Evolutionary conservation across 2,888 invertebrate species (phyloP), one percentile per base, ranked within the genome.

Genomic region (Corbicula japonica): DNA sequence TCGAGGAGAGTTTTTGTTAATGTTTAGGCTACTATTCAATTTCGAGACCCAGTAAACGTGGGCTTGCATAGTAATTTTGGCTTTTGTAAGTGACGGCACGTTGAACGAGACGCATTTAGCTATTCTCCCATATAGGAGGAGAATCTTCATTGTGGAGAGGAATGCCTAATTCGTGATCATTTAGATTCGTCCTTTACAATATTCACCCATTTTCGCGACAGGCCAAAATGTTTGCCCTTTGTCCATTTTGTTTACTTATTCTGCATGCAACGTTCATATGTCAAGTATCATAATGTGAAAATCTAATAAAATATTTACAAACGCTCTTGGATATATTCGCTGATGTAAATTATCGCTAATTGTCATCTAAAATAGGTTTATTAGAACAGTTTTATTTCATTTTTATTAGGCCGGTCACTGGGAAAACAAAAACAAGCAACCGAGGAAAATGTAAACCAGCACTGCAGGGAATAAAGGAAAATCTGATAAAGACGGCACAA

Each of bases 401-500:
- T 58, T 58, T 58, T 58, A 58, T 35, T 58, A 21, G 35, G 23
- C 10, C 21, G 8, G 35, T 58, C 58, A 58, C 34, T 23, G 34
- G 21, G 8, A 35, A 15, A 35, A 8, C 18, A 41, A 58, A 58
- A 58, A 58, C 58, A 58, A n/a, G 35, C 35, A 23, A 58, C 58
- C 58, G 35, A 38, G 34, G 35, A 35, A 38, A 4, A 12, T 35
- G 12, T 58, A 58, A 35, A 35, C 12, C 63, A 32, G 46, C 8
- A 48, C 63, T 32, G 52, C 50, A 48, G 65, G 71, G 61, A 35
- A 72, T 41, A 61, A 68, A 38, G 56, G 44, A 68, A n/a, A 62
- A 61, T 61, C 41, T 26, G 68, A 75, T 75, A 68, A 23, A 46
- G 38, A 34, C 68, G 62, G 62, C 46, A 32, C 52, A 66, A 50